Evolutionary conservation across 2,797 vertebrate genomes (phyloP).

Genomic region (Centropyge bicolor): DNA sequence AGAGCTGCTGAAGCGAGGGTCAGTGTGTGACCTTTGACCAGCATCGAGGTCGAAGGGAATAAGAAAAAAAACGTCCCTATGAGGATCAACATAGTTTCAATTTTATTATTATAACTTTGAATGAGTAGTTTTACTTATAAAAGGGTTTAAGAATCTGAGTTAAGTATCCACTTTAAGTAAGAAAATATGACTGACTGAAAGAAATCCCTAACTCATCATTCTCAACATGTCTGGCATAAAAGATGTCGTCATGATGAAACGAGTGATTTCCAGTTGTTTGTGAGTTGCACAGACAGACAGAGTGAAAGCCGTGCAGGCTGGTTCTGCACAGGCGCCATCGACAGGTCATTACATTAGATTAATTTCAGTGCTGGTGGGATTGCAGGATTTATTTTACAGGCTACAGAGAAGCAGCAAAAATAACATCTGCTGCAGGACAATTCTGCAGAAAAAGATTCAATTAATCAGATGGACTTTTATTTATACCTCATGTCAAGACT

Average conservation of each 20-base stretch:
- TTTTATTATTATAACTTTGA: not conserved
- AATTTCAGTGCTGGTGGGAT: conserved; percentile 1
- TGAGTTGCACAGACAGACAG: conserved; percentile 5
- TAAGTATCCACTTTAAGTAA: not conserved
- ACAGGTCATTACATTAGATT: conserved; percentile 20
- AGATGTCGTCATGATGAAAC: not conserved
- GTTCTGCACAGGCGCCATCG: not conserved
- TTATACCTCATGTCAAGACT: not conserved
- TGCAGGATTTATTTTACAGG: not conserved
- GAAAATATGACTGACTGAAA: not conserved
- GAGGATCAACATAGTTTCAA: not conserved
- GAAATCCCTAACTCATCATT: not conserved
- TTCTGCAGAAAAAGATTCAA: conserved; percentile 1
- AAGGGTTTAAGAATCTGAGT: not conserved
- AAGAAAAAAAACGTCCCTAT: not conserved
- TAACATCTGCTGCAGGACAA: not conserved
- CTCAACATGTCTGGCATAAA: not conserved
- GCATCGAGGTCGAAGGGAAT: not conserved
- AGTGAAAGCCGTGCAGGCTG: not conserved
- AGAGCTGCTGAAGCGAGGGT: not conserved
- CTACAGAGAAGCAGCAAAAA: not conserved
- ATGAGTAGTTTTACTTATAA: not conserved
- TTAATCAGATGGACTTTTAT: not conserved
- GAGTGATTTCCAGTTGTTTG: not conserved
- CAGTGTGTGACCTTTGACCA: conserved; percentile 5